phyloP scores from a whole-genome alignment of 2,888 invertebrate species.

The Lampropteryx suffumata region DNA sequence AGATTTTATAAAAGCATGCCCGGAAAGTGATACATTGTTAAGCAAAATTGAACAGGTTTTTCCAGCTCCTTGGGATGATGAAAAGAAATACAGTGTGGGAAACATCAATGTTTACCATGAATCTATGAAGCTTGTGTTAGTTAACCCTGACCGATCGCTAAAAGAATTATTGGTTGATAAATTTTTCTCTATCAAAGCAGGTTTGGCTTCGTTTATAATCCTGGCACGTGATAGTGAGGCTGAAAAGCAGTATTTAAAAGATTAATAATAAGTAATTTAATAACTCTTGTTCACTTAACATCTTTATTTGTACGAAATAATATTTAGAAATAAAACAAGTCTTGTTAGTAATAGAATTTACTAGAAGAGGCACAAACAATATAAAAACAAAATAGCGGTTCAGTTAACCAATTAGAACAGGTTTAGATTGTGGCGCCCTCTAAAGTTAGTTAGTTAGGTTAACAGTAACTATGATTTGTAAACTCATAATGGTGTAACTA shows the following conservation, averaged over 20 bases:
- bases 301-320: too few relatives aligned
- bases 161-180: slow-evolving; percentile 44
- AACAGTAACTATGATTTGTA: too few relatives aligned
- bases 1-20: slow-evolving; percentile 92
- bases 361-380: too few relatives aligned
- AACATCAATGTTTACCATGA: slow-evolving; percentile 89
- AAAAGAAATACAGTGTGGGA: slow-evolving; percentile 83
- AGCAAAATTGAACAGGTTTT: slow-evolving; percentile 83
- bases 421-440: background rate
- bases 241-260: slow-evolving; percentile 82
- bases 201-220: slow-evolving; percentile 86
- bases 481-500: too few relatives aligned
- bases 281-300: too few relatives aligned
- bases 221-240: slow-evolving; percentile 81
- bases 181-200: slow-evolving; percentile 84
- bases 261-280: slow-evolving; percentile 54
- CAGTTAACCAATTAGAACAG: background rate
- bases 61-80: slow-evolving; percentile 87
- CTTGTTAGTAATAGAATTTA: too few relatives aligned
- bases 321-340: too few relatives aligned
- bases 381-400: background rate
- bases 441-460: background rate
- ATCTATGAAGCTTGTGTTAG: slow-evolving; percentile 84
- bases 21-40: slow-evolving; percentile 86
- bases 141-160: slow-evolving; percentile 60